Base-by-base conservation (phyloP, 1,140 invertebrate species). In the Meteorus sp. region DNA sequence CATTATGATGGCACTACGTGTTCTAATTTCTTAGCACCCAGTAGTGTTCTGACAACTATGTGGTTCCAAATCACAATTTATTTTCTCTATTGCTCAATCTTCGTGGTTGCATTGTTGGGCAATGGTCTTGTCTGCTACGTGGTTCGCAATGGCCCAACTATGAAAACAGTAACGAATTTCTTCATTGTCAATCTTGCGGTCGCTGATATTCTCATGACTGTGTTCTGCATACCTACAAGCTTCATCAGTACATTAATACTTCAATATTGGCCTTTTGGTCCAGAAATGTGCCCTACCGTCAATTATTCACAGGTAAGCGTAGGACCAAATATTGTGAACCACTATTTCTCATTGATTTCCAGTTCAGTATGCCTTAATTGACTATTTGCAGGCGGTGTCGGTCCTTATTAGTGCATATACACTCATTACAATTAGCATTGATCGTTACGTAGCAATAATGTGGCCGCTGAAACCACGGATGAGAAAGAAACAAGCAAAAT, bases 371-470 rank as follows among this genome's bases (percentile, higher is more conserved):
- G n/a, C n/a, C n/a, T n/a, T n/a, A n/a, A n/a, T n/a, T n/a, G n/a
- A n/a, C n/a, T n/a, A n/a, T n/a, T n/a, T n/a, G 31, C 88, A 92
- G 75, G 89, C 88, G 0, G 85, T 93, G 0, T 90, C 90, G 0
- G 91, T 94, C 27, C 83, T 93, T 45, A 89, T 93, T 11, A 91
- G 88, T 69, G 89, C 91, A 1, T 94, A 94, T 70, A 94, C 92
- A 0, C 67, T 94, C 62, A 86, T 94, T 1, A 91, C 90, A 2
- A 92, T 95, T 68, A 92, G 90, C 52, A 84, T 91, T 39, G 93
- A 95, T 75, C 83, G 92, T 7, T 95, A 93, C 67, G 86, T 92
- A 68, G 92, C 91, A 11, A 95, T 96, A 55, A 89, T 95, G 80
- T 90, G 90, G 81, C 94, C 94, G 0, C 76, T 96, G 22, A 81